A percentile compares a stretch with the other conserved stretches of the same genome.
Evolutionary conservation across 2,113 vertebrate species (phyloP).

Genomic region (Dromaius novaehollandiae): DNA sequence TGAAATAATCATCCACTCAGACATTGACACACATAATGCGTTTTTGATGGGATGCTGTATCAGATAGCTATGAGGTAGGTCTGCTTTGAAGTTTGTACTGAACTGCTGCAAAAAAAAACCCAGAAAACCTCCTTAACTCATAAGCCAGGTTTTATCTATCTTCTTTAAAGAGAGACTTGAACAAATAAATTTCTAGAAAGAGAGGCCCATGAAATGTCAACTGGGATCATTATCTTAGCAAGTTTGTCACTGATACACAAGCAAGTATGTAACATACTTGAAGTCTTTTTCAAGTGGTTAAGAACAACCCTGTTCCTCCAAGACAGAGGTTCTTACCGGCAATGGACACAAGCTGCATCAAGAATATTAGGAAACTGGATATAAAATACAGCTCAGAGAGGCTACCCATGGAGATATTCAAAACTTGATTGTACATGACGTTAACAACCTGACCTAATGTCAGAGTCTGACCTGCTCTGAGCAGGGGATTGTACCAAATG

Average conservation of each 20-base stretch:
- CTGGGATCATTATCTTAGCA: not conserved
- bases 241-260: not conserved
- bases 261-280: rapidly evolving
- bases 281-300: not conserved
- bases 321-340: not conserved
- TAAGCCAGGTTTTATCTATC: not conserved
- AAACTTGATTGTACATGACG: not conserved
- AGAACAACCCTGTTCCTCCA: not conserved
- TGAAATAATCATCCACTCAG: not conserved
- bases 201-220: not conserved
- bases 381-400: not conserved
- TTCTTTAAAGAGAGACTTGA: not conserved
- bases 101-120: not conserved
- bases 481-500: not conserved
- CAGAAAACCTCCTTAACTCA: not conserved
- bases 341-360: not conserved
- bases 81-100: not conserved
- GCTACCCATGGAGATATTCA: not conserved
- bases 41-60: not conserved
- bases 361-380: not conserved
- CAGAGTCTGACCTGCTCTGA: rapidly evolving
- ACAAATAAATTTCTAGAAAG: not conserved
- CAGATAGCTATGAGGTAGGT: not conserved
- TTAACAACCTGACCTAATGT: not conserved
- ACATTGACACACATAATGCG: rapidly evolving